A percentile compares a stretch with the other conserved stretches of the same genome.
Evolutionary conservation across 1,140 invertebrate species (phyloP).

Genomic region (Dreissena polymorpha): DNA sequence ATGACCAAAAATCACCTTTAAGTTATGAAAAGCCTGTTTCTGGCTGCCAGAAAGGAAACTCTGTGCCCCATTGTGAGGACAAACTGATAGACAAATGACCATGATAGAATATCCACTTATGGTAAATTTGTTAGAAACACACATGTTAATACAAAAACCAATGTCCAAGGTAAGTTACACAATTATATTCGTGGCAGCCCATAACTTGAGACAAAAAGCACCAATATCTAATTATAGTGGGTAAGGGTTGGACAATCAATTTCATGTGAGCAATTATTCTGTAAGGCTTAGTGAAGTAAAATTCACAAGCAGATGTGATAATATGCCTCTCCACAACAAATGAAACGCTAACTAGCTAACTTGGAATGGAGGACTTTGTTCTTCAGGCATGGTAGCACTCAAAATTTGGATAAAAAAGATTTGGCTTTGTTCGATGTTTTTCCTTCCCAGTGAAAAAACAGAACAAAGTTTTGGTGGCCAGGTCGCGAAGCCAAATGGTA

Average conservation of each 20-base stretch:
- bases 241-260: background rate
- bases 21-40: too few relatives aligned
- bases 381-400: constrained; percentile 4
- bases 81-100: too few relatives aligned
- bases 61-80: too few relatives aligned
- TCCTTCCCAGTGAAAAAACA: constrained; percentile 59
- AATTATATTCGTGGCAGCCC: too few relatives aligned
- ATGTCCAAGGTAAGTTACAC: too few relatives aligned
- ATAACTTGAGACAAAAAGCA: too few relatives aligned
- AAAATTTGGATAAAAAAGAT: constrained; percentile 9
- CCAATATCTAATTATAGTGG: background rate
- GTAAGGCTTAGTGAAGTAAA: background rate
- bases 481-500: constrained; percentile 41
- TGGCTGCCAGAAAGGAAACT: too few relatives aligned
- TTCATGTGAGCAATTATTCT: background rate
- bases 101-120: too few relatives aligned
- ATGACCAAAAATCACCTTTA: too few relatives aligned
- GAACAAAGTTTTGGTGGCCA: constrained; percentile 56
- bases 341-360: constrained; percentile 47
- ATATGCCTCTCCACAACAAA: constrained; percentile 61
- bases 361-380: constrained; percentile 52
- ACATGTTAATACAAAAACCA: too few relatives aligned
- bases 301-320: background rate
- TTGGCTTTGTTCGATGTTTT: constrained; percentile 56
- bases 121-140: too few relatives aligned